These are phyloP conservation scores for Pholis gunnellus DNA, from an alignment of 2,113 vertebrate species.

Conservation along the genomic window DNA sequence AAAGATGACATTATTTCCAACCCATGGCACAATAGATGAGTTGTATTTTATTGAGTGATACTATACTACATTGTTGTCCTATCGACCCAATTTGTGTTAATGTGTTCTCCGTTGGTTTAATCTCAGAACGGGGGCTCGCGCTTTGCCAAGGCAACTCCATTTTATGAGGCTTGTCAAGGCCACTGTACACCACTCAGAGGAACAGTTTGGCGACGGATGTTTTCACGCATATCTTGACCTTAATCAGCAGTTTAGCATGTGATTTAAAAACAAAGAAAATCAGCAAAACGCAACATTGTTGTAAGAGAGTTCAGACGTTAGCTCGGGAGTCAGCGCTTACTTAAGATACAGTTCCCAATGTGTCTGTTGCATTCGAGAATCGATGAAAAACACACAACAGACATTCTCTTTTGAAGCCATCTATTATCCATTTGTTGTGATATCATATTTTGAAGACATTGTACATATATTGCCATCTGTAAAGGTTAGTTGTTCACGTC, in stretches of 20 bases:
- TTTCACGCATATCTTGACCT: not conserved
- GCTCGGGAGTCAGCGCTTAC: not conserved
- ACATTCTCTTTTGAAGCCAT: not conserved
- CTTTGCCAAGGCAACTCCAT: not conserved
- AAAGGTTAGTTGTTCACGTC: not conserved
- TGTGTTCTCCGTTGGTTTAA: not conserved
- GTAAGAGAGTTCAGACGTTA: not conserved
- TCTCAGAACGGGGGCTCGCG: not conserved
- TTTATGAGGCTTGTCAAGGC: not conserved
- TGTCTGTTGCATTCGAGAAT: not conserved
- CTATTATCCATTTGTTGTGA: not conserved
- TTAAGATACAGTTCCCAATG: not conserved
- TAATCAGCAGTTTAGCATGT: not conserved
- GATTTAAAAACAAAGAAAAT: not conserved
- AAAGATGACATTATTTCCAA: not conserved
- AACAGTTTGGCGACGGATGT: not conserved
- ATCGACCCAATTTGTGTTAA: not conserved
- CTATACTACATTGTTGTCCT: not conserved
- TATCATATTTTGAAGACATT: not conserved
- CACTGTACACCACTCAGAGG: not conserved
- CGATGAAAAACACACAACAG: not conserved
- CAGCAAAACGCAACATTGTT: not conserved
- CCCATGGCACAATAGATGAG: not conserved
- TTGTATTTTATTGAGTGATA: not conserved
- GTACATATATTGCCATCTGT: not conserved